Evolutionary conservation across 2,113 vertebrate species (phyloP).

Genomic region (Sylvietta virens): DNA sequence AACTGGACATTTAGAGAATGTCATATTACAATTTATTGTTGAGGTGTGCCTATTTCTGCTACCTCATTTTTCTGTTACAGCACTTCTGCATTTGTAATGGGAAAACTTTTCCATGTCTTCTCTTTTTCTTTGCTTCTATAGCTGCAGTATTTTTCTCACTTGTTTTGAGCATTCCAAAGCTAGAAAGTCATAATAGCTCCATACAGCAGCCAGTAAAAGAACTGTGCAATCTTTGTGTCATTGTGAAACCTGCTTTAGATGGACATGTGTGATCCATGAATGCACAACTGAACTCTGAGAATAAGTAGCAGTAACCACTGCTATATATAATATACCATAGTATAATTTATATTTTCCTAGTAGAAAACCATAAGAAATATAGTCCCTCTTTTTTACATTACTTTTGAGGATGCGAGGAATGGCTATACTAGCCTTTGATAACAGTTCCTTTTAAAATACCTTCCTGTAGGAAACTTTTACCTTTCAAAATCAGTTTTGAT

Average conservation of each 20-base stretch:
- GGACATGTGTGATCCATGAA: background rate
- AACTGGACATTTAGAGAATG: conserved; percentile 10
- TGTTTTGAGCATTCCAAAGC: background rate
- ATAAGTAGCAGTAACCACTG: background rate
- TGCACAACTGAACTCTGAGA: background rate
- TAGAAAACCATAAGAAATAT: background rate
- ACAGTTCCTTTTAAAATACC: background rate
- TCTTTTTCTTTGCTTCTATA: background rate
- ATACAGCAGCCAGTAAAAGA: background rate
- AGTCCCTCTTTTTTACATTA: background rate
- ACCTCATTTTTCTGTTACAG: background rate
- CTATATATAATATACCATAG: background rate
- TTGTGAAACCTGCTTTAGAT: background rate
- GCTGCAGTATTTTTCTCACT: background rate
- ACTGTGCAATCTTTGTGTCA: background rate
- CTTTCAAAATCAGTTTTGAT: background rate
- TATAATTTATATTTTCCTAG: background rate
- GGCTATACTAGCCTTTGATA: background rate
- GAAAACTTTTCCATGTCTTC: background rate
- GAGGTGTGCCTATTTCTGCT: background rate
- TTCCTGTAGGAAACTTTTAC: background rate
- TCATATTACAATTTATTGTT: background rate
- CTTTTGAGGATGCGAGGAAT: background rate
- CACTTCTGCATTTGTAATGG: background rate
- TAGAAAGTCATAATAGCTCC: background rate